Evolutionary conservation across 2,113 vertebrate genomes (phyloP).

Genomic region (Poeciliopsis turrubarensis): DNA sequence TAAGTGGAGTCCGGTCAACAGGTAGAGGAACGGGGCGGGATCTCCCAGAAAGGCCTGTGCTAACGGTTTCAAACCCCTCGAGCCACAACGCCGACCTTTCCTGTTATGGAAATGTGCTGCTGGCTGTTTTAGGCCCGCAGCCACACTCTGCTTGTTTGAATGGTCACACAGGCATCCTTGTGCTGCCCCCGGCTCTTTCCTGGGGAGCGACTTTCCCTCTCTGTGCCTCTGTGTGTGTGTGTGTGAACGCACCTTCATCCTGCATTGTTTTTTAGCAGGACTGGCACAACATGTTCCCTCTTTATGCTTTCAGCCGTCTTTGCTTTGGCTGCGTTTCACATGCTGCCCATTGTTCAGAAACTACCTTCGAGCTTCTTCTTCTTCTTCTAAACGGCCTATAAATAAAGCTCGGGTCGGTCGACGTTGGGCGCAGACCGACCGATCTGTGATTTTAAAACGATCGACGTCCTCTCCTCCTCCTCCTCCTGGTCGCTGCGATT

Average conservation of each 20-base stretch:
- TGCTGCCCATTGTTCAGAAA: constrained; percentile 12
- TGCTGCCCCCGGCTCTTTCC: constrained; percentile 59
- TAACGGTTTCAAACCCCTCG: constrained; percentile 54
- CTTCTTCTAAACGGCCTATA: background rate
- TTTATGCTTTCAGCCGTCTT: constrained; percentile 43
- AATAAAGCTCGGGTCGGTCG: constrained; percentile 29
- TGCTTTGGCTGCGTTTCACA: constrained; percentile 45
- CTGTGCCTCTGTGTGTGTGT: constrained; percentile 19
- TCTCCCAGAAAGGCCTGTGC: constrained; percentile 58
- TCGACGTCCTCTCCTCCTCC: constrained; percentile 10
- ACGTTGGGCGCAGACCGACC: constrained; percentile 46
- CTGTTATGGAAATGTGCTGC: constrained; percentile 78
- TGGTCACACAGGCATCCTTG: constrained; percentile 49
- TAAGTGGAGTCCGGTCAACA: constrained; percentile 43
- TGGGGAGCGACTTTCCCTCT: constrained; percentile 51
- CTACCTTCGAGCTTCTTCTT: constrained; percentile 19
- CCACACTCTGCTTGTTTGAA: constrained; percentile 57
- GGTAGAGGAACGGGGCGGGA: constrained; percentile 48
- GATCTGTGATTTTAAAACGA: constrained; percentile 22
- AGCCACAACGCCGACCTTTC: constrained; percentile 77
- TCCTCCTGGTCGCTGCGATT: constrained; percentile 58
- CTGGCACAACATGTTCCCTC: constrained; percentile 54
- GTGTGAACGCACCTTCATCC: constrained; percentile 22
- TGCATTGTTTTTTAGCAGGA: constrained; percentile 68
- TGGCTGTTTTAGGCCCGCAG: constrained; percentile 61